Conservation (phyloP, 1,140 invertebrate species). For the Bombus vancouverensis region DNA sequence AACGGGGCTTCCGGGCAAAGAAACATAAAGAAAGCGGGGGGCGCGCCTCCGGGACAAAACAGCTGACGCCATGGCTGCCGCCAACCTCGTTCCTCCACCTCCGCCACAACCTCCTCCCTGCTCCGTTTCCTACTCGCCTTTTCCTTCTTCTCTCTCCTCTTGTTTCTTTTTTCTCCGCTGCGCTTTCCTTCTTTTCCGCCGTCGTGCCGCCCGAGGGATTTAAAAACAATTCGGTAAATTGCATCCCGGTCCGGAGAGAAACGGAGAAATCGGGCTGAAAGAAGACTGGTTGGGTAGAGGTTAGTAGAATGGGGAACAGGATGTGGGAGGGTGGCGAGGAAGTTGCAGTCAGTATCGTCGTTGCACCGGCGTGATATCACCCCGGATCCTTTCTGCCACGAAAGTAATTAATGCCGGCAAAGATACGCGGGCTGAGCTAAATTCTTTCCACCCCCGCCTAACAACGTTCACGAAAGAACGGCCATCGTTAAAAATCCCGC, state of each 20-base stretch:
- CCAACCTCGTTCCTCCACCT: slow-evolving; percentile 68
- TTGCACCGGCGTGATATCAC: slow-evolving; percentile 44
- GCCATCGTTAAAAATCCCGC: slow-evolving; percentile 40
- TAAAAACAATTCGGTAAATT: slow-evolving; percentile 81
- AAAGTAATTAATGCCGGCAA: slow-evolving; percentile 60
- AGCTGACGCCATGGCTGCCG: slow-evolving; percentile 79
- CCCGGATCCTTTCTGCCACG: slow-evolving; percentile 41
- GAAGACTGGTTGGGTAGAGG: slow-evolving; percentile 13
- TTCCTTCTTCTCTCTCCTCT: slow-evolving; percentile 49
- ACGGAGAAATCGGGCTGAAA: slow-evolving; percentile 34
- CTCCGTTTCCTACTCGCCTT: slow-evolving; percentile 40
- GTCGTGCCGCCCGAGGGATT: slow-evolving; percentile 72
- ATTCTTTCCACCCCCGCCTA: background rate
- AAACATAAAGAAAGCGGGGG: slow-evolving; percentile 75
- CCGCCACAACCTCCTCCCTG: slow-evolving; percentile 50
- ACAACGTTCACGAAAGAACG: slow-evolving; percentile 9
- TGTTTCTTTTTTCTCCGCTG: slow-evolving; percentile 46
- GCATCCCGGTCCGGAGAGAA: slow-evolving; percentile 64
- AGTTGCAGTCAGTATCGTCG: slow-evolving; percentile 24
- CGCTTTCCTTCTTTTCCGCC: slow-evolving; percentile 45
- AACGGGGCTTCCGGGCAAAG: slow-evolving; percentile 73
- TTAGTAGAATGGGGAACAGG: background rate
- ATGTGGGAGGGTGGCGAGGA: background rate
- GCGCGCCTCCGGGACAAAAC: slow-evolving; percentile 76
- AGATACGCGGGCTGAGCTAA: slow-evolving; percentile 27